Percentiles rank a stretch among this genome's conserved stretches.
These are phyloP conservation scores for Diorhabda carinulata DNA, from an alignment of 1,140 invertebrate species.

Conservation along the genomic window DNA sequence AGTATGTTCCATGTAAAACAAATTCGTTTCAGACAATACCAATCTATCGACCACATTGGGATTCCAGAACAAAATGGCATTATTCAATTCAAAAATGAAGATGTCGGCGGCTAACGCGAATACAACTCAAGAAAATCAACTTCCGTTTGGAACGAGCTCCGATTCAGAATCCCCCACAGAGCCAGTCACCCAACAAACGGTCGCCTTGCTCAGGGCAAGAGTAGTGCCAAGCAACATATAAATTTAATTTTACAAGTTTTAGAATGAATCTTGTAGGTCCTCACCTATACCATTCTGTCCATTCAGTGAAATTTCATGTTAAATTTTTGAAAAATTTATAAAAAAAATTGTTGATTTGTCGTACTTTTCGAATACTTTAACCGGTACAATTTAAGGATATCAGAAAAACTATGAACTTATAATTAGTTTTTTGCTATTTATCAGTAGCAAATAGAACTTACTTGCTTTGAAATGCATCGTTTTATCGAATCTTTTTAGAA, in stretches of 20 bases:
- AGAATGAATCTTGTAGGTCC: not conserved
- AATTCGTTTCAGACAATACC: conserved; percentile 11
- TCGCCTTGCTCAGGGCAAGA: conserved; percentile 50
- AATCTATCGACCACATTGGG: conserved; percentile 10
- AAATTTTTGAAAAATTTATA: not conserved
- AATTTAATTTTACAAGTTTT: not conserved
- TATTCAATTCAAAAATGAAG: conserved; percentile 11
- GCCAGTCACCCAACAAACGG: conserved; percentile 54
- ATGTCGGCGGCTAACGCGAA: conserved; percentile 19
- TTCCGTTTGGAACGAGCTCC: conserved; percentile 49
- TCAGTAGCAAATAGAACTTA: too few species aligned
- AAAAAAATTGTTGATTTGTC: not conserved
- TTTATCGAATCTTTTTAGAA: too few species aligned
- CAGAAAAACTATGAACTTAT: too few species aligned
- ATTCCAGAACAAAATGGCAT: conserved; percentile 6
- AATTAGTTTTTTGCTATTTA: too few species aligned
- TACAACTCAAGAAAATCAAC: conserved; percentile 24
- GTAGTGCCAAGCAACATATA: conserved; percentile 45
- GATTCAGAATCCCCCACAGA: conserved; percentile 61
- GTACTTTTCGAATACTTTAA: not conserved
- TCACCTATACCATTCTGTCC: not conserved
- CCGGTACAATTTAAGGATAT: too few species aligned
- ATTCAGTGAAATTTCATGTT: not conserved
- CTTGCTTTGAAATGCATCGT: too few species aligned
- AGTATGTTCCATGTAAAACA: too few species aligned